phyloP scores from a whole-genome alignment of 2,888 invertebrate species.

The Pandemis corylana region DNA sequence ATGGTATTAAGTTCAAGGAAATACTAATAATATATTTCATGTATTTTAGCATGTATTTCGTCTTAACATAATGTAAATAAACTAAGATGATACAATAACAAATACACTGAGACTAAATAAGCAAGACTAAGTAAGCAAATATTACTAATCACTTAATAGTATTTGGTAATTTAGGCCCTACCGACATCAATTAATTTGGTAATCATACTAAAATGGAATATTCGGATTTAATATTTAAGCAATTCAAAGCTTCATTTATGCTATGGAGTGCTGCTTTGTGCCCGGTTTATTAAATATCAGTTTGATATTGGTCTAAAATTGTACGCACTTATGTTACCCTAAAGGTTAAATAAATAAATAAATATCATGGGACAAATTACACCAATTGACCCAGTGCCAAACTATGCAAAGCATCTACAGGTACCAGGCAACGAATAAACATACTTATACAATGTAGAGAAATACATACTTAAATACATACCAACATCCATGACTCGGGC shows the following conservation, averaged over 20 bases:
- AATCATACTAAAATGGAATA: constrained; percentile 9
- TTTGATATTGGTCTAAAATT: neutral
- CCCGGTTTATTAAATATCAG: neutral
- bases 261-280: neutral
- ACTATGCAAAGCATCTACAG: no score
- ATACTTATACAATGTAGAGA: no score
- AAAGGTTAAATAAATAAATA: neutral
- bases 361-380: no score
- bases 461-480: no score
- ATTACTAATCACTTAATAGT: neutral
- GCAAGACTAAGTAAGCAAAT: neutral
- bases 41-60: neutral
- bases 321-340: neutral
- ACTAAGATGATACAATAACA: neutral
- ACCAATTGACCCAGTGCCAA: no score
- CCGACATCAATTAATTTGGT: constrained; percentile 8
- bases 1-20: no score
- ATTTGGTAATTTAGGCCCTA: neutral
- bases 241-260: constrained; percentile 23
- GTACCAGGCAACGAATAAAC: no score
- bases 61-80: neutral
- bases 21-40: no score
- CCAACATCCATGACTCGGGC: no score
- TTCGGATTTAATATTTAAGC: constrained; percentile 4
- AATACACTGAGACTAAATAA: neutral